phyloP scores from a whole-genome alignment of 2,113 vertebrate genomes.

The Henicopernis longicauda region DNA sequence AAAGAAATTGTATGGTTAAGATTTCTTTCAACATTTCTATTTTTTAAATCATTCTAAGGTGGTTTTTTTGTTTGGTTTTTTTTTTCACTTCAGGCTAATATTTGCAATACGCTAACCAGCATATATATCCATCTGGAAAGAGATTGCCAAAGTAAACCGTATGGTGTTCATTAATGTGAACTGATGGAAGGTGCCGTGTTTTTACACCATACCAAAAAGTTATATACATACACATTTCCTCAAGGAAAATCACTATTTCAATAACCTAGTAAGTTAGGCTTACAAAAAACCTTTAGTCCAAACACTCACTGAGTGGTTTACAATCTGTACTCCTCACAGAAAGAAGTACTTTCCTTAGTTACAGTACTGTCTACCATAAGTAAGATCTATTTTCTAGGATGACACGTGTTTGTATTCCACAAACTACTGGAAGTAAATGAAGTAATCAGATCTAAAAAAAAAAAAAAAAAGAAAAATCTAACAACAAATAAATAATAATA shows the following conservation, averaged over 20 bases:
- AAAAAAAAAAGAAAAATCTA: neutral
- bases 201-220: neutral
- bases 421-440: neutral
- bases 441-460: neutral
- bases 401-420: neutral
- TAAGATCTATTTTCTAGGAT: neutral
- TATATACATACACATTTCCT: neutral
- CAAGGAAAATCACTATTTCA: neutral
- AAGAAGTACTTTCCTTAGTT: neutral
- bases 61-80: fast-evolving
- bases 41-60: neutral
- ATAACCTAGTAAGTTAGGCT: neutral
- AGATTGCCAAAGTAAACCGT: neutral
- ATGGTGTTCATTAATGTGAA: neutral
- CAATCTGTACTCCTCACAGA: neutral
- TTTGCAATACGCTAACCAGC: neutral
- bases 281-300: neutral
- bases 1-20: neutral
- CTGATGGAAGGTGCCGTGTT: neutral
- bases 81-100: neutral
- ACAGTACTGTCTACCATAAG: neutral
- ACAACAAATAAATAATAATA: neutral
- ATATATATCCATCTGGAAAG: neutral
- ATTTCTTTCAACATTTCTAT: neutral
- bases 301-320: neutral